Evolutionary conservation across 1,140 invertebrate genomes (phyloP), one percentile per base, ranked within the genome.

Genomic region (Leguminivora glycinivorella): DNA sequence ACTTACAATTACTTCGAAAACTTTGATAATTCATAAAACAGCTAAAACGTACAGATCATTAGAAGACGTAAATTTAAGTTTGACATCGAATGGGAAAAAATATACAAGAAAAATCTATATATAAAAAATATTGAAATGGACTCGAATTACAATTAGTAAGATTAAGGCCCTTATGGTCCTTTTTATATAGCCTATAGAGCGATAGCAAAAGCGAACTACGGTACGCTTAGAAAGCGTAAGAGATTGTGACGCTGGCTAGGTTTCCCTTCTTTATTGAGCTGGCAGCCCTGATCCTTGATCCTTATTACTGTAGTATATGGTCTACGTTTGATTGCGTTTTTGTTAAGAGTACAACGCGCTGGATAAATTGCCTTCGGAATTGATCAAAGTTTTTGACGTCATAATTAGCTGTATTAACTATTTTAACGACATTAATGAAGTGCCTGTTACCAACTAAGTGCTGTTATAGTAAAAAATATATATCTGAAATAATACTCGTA

Each of bases 111-210:
- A 31, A 71, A 71, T 66, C 60, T 71, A 78, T 78, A 19, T 83
- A 83, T 72, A 81, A 81, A 87, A 86, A 83, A 84, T 83, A 79
- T 81, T 70, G 78, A 83, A 83, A 79, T 87, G 84, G 85, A 89
- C 84, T 84, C 75, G 67, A 72, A 71, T 73, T 78, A 79, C 69
- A 73, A 78, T 80, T 71, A 74, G 25, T 73, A 77, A 74, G 25
- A 71, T 75, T 80, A 85, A 83, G n/a, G n/a, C n/a, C n/a, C n/a
- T n/a, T n/a, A n/a, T n/a, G n/a, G n/a, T n/a, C n/a, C n/a, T n/a
- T n/a, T n/a, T n/a, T n/a, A n/a, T n/a, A n/a, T n/a, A n/a, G n/a
- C n/a, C n/a, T n/a, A n/a, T n/a, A n/a, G n/a, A n/a, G n/a, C n/a
- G n/a, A n/a, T n/a, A n/a, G n/a, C n/a, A n/a, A n/a, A n/a, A n/a